Conservation (phyloP, 2,113 vertebrate species). For the Pygoscelis antarcticus region DNA sequence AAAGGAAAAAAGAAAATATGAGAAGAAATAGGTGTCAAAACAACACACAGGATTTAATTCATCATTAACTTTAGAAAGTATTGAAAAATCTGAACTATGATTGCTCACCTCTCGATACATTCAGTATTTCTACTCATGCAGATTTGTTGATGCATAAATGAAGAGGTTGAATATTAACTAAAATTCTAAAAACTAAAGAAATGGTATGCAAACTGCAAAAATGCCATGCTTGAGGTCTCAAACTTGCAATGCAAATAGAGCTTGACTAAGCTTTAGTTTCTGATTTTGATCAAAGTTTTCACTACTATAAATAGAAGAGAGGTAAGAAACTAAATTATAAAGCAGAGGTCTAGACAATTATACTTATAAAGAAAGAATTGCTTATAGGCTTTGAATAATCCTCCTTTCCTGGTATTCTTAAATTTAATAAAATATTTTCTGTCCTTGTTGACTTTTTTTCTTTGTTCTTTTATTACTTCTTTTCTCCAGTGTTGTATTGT, state of each 20-base stretch:
- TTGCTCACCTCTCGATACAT: not conserved
- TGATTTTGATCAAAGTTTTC: not conserved
- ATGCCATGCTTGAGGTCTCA: not conserved
- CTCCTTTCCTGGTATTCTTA: not conserved
- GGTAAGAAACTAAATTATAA: not conserved
- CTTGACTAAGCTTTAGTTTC: not conserved
- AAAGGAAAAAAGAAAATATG: not conserved
- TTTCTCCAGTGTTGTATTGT: not conserved
- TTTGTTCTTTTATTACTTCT: not conserved
- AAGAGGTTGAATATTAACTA: not conserved
- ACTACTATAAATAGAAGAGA: not conserved
- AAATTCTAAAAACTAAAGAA: not conserved
- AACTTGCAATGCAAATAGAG: not conserved
- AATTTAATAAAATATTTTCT: conserved; percentile 10
- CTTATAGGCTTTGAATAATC: not conserved
- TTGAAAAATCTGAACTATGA: not conserved
- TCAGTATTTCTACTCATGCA: not conserved
- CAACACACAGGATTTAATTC: not conserved
- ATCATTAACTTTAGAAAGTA: not conserved
- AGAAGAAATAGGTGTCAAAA: not conserved
- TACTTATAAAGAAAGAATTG: conserved; percentile 10
- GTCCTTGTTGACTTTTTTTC: not conserved
- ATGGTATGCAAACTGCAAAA: not conserved
- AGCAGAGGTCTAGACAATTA: not conserved
- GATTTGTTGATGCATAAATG: not conserved